Conservation (phyloP, 1,140 invertebrate species). For the Leptopilina clavipes region DNA sequence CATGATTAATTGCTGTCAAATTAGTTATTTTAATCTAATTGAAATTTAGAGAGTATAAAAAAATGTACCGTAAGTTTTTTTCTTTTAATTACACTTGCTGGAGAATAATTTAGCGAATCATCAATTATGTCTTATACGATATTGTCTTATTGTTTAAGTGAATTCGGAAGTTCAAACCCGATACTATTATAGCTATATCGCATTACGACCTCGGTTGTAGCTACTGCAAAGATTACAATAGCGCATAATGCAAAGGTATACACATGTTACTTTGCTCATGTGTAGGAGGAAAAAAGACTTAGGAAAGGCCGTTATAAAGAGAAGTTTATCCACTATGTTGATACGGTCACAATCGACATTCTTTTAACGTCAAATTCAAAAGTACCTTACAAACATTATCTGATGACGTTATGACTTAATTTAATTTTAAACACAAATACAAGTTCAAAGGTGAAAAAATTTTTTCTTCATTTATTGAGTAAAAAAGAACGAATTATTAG, state of each 20-base stretch:
- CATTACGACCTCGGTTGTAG: conserved; percentile 12
- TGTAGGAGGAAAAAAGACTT: conserved; percentile 22
- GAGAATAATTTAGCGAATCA: too few relatives aligned
- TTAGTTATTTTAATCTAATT: too few relatives aligned
- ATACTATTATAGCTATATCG: conserved; percentile 28
- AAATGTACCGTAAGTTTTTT: too few relatives aligned
- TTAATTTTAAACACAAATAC: neutral
- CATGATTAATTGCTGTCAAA: too few relatives aligned
- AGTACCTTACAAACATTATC: neutral
- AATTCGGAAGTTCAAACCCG: conserved; percentile 29
- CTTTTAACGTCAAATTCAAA: neutral
- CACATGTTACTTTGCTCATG: conserved; percentile 7
- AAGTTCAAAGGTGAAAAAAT: too few relatives aligned
- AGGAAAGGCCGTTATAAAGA: conserved; percentile 1
- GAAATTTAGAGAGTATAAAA: too few relatives aligned
- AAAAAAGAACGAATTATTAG: too few relatives aligned
- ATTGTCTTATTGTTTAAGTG: neutral
- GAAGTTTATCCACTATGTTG: conserved; percentile 7
- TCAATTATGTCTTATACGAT: neutral
- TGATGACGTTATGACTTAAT: neutral
- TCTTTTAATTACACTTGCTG: too few relatives aligned
- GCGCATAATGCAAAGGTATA: conserved; percentile 1
- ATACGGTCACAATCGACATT: neutral
- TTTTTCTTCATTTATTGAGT: too few relatives aligned
- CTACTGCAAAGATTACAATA: conserved; percentile 24